A percentile compares a stretch with the other conserved stretches of the same genome.
These are phyloP conservation scores for Cottus gobio DNA, from an alignment of 2,113 vertebrate species.

Conservation along the genomic window DNA sequence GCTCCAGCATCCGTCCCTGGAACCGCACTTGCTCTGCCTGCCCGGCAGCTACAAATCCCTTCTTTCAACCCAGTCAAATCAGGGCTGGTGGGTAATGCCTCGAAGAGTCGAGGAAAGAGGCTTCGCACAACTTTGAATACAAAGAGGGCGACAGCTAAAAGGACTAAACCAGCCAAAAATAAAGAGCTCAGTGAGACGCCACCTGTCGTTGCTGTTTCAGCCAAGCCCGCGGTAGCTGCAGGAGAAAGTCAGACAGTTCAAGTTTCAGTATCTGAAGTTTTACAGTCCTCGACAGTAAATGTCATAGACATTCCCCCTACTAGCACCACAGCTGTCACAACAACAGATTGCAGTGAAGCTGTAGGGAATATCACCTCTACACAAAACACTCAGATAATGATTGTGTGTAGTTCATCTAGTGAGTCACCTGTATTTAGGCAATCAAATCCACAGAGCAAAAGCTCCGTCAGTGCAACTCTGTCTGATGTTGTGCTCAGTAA, in stretches of 20 bases:
- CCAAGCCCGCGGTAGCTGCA: slow-evolving; percentile 65
- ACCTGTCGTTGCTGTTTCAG: slow-evolving; percentile 58
- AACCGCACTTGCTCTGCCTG: slow-evolving; percentile 54
- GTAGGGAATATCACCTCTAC: slow-evolving; percentile 26
- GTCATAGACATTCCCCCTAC: slow-evolving; percentile 25
- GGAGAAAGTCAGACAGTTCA: slow-evolving; percentile 52
- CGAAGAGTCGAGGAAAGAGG: slow-evolving; percentile 71
- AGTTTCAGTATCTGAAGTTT: slow-evolving; percentile 38
- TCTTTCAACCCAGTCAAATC: slow-evolving; percentile 53
- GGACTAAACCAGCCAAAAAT: slow-evolving; percentile 81
- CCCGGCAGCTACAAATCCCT: slow-evolving; percentile 60
- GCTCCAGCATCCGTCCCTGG: slow-evolving; percentile 48
- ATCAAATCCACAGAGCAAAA: slow-evolving; percentile 35
- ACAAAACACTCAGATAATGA: slow-evolving; percentile 39
- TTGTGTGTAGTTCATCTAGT: slow-evolving; percentile 52
- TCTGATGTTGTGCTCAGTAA: slow-evolving; percentile 39
- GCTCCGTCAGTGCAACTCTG: slow-evolving; percentile 39
- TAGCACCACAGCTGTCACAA: slow-evolving; percentile 33
- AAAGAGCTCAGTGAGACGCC: slow-evolving; percentile 68
- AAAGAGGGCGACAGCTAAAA: slow-evolving; percentile 86
- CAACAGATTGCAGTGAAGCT: slow-evolving; percentile 12
- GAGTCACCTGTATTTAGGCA: slow-evolving; percentile 20
- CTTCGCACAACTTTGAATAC: slow-evolving; percentile 73
- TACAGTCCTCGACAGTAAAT: slow-evolving; percentile 41
- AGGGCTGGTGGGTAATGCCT: slow-evolving; percentile 41